Base-by-base conservation (phyloP, 2,797 vertebrate genomes). In the Sebastes wilsoni region DNA sequence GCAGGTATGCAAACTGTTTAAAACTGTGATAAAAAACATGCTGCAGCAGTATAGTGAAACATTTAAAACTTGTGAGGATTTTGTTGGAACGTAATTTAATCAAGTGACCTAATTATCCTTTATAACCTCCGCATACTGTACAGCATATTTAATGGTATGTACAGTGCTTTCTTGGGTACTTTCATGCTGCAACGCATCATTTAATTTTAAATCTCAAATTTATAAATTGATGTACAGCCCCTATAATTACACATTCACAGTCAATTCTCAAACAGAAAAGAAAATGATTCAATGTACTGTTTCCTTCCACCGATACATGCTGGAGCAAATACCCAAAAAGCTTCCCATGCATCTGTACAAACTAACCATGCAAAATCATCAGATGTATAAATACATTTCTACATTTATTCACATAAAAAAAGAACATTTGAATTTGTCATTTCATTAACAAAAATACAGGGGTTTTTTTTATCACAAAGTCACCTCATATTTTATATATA, bases 1-100 rank as follows among this genome's bases (percentile, higher is more conserved):
- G 75, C 84, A 85, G 85, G 81, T 87, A 85, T 75, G 77, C 79
- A 91, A 85, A 92, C 79, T 80, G 83, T 89, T 83, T 66, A 60
- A 84, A 75, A 76, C 42, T 36, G 72, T 70, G 66, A 75, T 42
- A 25, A 66, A 56, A 38, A 72, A 28, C n/a, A 2, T 2, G 69
- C 62, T 64, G 16, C 20, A 64, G 71, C 52, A 54, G 77, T 55
- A 66, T 46, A 60, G 5, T 34, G 52, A 81, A 66, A 6, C 59
- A 30, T 25, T 56, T 70, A 52, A 79, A 75, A 75, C 34, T 66
- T 68, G 69, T 52, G 4, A 65, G 14, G 30, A 82, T 85, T 87
- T 84, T 75, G 61, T 61, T 25, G 25, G 30, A 80, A 62, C 30
- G 72, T 54, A 3, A 18, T 72, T 87, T 72, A 42, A 72, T 74